Evolutionary conservation across 2,113 vertebrate genomes (phyloP).

Genomic region (Salvelinus alpinus): DNA sequence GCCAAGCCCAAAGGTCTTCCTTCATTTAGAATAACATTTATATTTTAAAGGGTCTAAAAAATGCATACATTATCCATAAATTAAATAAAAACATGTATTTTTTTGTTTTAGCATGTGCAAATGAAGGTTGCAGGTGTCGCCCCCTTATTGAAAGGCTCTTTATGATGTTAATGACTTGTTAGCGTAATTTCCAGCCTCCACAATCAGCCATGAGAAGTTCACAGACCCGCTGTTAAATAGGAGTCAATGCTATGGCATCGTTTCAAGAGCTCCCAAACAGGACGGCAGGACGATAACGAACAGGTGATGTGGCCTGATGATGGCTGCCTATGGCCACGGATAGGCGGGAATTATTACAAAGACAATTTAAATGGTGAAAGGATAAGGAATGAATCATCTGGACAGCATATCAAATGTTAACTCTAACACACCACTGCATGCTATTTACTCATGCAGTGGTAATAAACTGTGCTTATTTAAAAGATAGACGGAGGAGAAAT

Average conservation of each 20-base stretch:
- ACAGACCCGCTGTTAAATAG: constrained; percentile 73
- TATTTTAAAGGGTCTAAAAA: constrained; percentile 57
- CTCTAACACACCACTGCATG: constrained; percentile 65
- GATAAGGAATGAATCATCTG: constrained; percentile 76
- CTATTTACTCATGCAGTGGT: constrained; percentile 67
- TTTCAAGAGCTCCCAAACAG: constrained; percentile 73
- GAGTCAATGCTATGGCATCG: constrained; percentile 69
- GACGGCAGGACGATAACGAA: constrained; percentile 73
- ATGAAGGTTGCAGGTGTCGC: constrained; percentile 78
- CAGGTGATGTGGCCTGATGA: constrained; percentile 69
- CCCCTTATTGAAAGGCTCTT: constrained; percentile 70
- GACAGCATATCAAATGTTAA: constrained; percentile 76
- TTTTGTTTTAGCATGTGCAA: constrained; percentile 70
- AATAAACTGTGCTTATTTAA: constrained; percentile 74
- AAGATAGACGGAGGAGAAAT: constrained; percentile 72
- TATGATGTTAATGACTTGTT: constrained; percentile 83
- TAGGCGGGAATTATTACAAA: constrained; percentile 73
- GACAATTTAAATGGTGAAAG: constrained; percentile 75
- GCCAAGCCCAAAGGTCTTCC: constrained; percentile 42
- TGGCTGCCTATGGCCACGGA: constrained; percentile 62
- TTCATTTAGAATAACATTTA: constrained; percentile 37
- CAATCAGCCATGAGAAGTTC: constrained; percentile 75
- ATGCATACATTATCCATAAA: constrained; percentile 69
- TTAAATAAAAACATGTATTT: constrained; percentile 77
- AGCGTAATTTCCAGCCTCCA: constrained; percentile 71